Evolutionary conservation across 2,888 invertebrate species (phyloP), one percentile per base, ranked within the genome.

Genomic region (Drosophila seclusa): DNA sequence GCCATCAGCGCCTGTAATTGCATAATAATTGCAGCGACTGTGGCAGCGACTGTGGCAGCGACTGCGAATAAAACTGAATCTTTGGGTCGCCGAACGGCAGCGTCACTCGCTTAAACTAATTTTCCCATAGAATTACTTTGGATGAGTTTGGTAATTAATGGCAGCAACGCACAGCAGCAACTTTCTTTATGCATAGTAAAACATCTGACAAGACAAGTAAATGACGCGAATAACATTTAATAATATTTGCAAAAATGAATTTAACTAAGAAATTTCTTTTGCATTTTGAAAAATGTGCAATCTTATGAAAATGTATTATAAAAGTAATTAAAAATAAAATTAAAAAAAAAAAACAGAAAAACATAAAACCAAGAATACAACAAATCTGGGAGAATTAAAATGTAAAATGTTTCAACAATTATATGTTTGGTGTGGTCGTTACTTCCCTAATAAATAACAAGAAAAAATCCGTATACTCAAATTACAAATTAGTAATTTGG

Each of bases 101-200:
- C 55, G 57, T 13, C 31, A 48, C 38, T 29, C 61, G 74, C 73
- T 78, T 89, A 89, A 90, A 74, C 80, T 82, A 89, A 90, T 89
- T 90, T 89, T 89, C 80, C 79, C 70, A 73, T 87, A 78, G 80
- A 87, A 82, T 87, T 89, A 89, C 89, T 82, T 87, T 78, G 74
- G 78, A 89, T 85, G 80, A 90, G 87, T 87, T 89, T 82, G 83
- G 77, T 89, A 90, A 90, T 90, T 87, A 90, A 87, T 80, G 82
- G 65, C 73, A 80, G 67, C 42, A 52, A 59, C 65, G 29, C 54
- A 42, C 21, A 27, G 18, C 54, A 64, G n/a, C 38, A 50, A 58
- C 49, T 57, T 50, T 21, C 21, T n/a, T 60, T 48, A 52, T 55
- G 24, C 64, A 65, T 63, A 59, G 32, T 32, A 49, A 49, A 49